Evolutionary conservation across 2,797 vertebrate species (phyloP).

Genomic region (Gila robusta): DNA sequence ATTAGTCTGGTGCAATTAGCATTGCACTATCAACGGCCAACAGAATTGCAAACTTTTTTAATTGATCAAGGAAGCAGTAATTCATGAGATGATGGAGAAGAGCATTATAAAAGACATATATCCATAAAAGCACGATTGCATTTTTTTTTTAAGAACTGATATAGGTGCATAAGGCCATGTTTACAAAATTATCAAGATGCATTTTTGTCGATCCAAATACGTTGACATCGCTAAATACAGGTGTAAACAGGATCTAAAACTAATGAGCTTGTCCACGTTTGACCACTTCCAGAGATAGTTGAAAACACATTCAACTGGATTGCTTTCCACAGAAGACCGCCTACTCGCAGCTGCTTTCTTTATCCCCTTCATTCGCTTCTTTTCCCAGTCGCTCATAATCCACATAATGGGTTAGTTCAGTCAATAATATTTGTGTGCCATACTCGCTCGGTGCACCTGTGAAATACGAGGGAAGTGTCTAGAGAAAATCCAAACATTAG

Average conservation of each 20-base stretch:
- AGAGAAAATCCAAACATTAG: no score
- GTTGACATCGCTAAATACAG: neutral
- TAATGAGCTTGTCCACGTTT: neutral
- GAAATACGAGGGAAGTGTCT: no score
- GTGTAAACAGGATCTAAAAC: neutral
- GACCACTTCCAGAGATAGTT: neutral
- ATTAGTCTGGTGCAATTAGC: neutral
- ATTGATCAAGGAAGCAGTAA: neutral
- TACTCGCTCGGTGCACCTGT: no score
- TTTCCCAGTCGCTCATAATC: neutral
- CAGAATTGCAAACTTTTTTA: neutral
- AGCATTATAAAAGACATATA: neutral
- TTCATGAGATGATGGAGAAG: neutral
- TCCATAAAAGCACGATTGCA: neutral
- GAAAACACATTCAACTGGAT: neutral
- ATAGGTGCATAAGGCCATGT: neutral
- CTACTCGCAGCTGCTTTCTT: neutral
- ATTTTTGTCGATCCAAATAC: neutral
- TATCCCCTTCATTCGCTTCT: neutral
- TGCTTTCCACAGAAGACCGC: neutral
- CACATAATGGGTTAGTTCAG: no score
- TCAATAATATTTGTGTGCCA: no score
- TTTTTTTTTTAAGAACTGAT: neutral
- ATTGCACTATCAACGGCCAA: neutral
- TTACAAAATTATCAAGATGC: neutral